Percentiles rank a stretch among this genome's conserved stretches.
These are phyloP conservation scores for Artibeus lituratus DNA, from an alignment of 2,797 vertebrate species.

Conservation along the genomic window DNA sequence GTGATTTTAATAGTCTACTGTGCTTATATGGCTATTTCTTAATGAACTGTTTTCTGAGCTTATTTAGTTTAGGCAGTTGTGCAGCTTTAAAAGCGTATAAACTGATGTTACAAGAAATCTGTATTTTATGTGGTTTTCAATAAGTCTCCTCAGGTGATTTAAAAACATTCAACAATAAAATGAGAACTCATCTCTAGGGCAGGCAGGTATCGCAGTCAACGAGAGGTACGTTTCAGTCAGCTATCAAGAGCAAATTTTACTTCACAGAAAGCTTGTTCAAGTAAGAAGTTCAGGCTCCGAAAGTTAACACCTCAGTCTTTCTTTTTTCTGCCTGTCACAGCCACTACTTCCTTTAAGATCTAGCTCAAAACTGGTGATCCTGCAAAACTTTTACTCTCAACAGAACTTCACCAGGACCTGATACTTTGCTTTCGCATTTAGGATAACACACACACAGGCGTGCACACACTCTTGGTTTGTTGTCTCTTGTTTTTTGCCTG, in stretches of 20 bases:
- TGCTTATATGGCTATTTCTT: not conserved
- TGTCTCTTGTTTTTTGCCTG: not conserved
- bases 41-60: not conserved
- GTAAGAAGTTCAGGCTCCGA: not conserved
- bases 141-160: not conserved
- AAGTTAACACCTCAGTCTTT: not conserved
- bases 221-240: not conserved
- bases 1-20: constrained; percentile 23
- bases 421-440: not conserved
- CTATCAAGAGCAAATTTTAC: not conserved
- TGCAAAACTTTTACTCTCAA: not conserved
- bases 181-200: not conserved
- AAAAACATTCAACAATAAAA: not conserved
- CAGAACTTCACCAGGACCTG: not conserved
- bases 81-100: not conserved
- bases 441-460: not conserved
- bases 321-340: not conserved
- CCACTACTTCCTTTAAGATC: not conserved
- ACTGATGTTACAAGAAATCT: not conserved
- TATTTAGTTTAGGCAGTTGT: not conserved
- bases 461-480: not conserved
- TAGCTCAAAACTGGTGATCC: not conserved
- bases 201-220: not conserved
- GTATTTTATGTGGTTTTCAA: not conserved
- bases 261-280: not conserved